A percentile compares a stretch with the other conserved stretches of the same genome.
phyloP scores from a whole-genome alignment of 64 coral and sea anemone genomes.

The Montipora sp. region DNA sequence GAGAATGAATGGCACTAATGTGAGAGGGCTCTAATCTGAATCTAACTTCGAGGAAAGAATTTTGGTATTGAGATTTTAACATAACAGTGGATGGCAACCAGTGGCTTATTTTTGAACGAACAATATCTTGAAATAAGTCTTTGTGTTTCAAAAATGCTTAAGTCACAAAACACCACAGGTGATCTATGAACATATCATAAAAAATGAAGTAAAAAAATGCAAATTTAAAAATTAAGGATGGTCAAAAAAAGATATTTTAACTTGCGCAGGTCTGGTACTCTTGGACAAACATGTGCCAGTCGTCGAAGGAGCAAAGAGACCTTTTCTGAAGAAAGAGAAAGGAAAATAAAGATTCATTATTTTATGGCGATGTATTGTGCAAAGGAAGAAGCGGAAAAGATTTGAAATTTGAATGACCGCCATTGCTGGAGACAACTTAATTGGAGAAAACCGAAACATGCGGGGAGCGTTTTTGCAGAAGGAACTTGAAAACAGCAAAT shows the following conservation, averaged over 20 bases:
- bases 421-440: neutral
- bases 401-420: neutral
- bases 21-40: neutral
- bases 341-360: constrained; percentile 10
- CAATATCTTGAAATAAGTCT: constrained; percentile 9
- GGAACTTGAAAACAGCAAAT: too few species aligned
- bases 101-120: neutral
- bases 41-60: neutral
- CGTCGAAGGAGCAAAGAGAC: neutral
- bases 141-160: neutral
- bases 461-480: neutral
- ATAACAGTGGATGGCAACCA: neutral
- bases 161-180: too few species aligned
- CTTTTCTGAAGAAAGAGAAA: constrained; percentile 23
- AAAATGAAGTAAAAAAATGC: too few species aligned
- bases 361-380: constrained; percentile 14
- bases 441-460: neutral
- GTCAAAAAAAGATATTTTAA: too few species aligned
- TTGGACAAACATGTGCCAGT: neutral
- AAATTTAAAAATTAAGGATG: too few species aligned
- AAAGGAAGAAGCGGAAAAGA: neutral
- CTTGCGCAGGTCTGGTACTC: too few species aligned
- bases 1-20: neutral
- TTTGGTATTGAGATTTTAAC: constrained; percentile 6
- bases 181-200: too few species aligned